Percentiles rank a stretch among this genome's conserved stretches.
These are phyloP conservation scores for Unio pictorum DNA, from an alignment of 2,888 invertebrate species.

Conservation along the genomic window DNA sequence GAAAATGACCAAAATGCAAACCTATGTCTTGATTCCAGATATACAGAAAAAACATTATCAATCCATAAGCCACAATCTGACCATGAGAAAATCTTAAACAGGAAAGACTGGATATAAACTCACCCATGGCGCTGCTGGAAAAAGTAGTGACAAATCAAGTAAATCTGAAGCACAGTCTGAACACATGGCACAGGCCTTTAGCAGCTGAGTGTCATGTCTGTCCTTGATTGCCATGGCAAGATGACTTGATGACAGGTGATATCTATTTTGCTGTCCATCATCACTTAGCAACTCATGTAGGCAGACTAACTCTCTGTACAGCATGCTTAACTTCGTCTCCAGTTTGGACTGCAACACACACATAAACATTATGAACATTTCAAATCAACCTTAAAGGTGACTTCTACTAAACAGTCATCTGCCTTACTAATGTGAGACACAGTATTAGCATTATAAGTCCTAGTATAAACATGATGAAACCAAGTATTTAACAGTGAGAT, in stretches of 20 bases:
- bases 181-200: constrained; percentile 54
- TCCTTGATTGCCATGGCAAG: constrained; percentile 44
- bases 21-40: too few species aligned
- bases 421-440: too few species aligned
- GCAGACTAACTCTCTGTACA: constrained; percentile 59
- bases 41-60: too few species aligned
- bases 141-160: constrained; percentile 57
- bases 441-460: too few species aligned
- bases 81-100: neutral
- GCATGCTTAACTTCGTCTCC: constrained; percentile 56
- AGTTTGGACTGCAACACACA: constrained; percentile 53
- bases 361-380: neutral
- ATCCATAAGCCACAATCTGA: too few species aligned
- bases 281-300: constrained; percentile 40
- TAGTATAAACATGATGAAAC: too few species aligned
- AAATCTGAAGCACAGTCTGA: constrained; percentile 58
- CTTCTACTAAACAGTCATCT: neutral
- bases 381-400: neutral
- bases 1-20: too few species aligned
- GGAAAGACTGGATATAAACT: constrained; percentile 5
- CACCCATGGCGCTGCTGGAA: constrained; percentile 68
- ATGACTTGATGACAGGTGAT: constrained; percentile 28
- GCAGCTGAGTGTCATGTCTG: constrained; percentile 46
- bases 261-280: constrained; percentile 15
- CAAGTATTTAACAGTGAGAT: too few species aligned